These are phyloP conservation scores for Porites divaricata DNA, from an alignment of 92 coral and sea anemone genomes.

Conservation along the genomic window DNA sequence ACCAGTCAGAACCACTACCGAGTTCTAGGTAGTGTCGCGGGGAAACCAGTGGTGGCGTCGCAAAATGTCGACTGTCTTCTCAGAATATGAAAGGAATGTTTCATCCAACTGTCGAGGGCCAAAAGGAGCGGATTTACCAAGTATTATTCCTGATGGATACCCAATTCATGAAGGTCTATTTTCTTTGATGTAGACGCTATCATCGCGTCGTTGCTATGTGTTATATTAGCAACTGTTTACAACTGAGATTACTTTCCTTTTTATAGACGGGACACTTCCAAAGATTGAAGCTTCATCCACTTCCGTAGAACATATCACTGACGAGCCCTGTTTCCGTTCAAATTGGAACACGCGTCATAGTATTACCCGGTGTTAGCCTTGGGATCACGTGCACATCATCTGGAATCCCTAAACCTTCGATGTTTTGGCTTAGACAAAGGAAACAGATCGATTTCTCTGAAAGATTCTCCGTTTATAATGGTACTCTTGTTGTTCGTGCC, in stretches of 20 bases:
- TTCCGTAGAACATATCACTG: slow-evolving; percentile 41
- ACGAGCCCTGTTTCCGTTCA: slow-evolving; percentile 57
- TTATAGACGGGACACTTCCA: slow-evolving; percentile 66
- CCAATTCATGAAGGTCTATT: too few relatives aligned
- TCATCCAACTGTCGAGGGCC: too few relatives aligned
- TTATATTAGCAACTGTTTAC: too few relatives aligned
- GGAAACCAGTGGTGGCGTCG: too few relatives aligned
- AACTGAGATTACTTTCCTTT: not conserved
- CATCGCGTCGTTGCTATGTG: too few relatives aligned
- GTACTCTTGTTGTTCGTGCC: slow-evolving; percentile 47
- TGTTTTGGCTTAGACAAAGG: slow-evolving; percentile 61
- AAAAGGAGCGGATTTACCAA: too few relatives aligned
- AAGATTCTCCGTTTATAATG: slow-evolving; percentile 39
- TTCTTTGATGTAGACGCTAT: too few relatives aligned
- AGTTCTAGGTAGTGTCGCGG: too few relatives aligned
- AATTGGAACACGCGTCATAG: slow-evolving; percentile 68
- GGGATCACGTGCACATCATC: slow-evolving; percentile 65
- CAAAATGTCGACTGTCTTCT: too few relatives aligned
- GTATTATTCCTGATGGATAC: too few relatives aligned
- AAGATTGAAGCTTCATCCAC: slow-evolving; percentile 59
- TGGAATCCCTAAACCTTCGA: slow-evolving; percentile 75
- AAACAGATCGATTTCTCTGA: slow-evolving; percentile 50
- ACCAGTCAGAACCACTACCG: too few relatives aligned
- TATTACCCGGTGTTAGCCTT: slow-evolving; percentile 68
- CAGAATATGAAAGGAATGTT: too few relatives aligned